Conservation (phyloP, 2,888 invertebrate genomes). For the Adelognathus sp. region DNA sequence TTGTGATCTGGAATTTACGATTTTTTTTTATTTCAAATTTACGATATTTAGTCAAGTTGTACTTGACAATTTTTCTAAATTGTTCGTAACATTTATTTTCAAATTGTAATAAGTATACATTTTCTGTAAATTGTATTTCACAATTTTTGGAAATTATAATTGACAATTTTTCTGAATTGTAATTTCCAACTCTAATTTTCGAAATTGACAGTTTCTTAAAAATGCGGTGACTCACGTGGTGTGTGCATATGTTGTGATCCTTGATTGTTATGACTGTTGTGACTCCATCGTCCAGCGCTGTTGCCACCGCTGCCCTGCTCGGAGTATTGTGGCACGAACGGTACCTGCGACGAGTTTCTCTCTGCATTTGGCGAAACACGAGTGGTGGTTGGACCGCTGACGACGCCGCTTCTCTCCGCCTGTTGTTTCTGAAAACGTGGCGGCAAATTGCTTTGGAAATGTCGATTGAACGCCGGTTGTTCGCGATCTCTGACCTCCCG, state of each 20-base stretch:
- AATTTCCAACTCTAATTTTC: no score
- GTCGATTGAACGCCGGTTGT: constrained; percentile 86
- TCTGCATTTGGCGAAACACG: constrained; percentile 77
- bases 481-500: constrained; percentile 82
- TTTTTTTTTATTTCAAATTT: no score
- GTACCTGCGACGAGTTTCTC: constrained; percentile 70
- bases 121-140: no score
- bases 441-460: constrained; percentile 92
- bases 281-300: constrained; percentile 72
- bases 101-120: no score
- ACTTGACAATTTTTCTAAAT: no score
- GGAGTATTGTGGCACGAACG: constrained; percentile 76
- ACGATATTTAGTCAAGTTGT: no score
- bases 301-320: constrained; percentile 68
- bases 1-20: no score
- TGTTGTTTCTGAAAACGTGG: constrained; percentile 92
- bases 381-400: constrained; percentile 66
- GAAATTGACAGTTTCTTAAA: no score
- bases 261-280: constrained; percentile 70
- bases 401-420: constrained; percentile 79
- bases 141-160: no score
- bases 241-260: constrained; percentile 52
- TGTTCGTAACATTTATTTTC: no score
- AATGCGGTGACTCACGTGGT: constrained; percentile 40
- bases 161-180: no score